A percentile compares a stretch with the other conserved stretches of the same genome.
These are phyloP conservation scores for Drosophila arizonae DNA, from an alignment of 1,140 invertebrate genomes.

Conservation along the genomic window DNA sequence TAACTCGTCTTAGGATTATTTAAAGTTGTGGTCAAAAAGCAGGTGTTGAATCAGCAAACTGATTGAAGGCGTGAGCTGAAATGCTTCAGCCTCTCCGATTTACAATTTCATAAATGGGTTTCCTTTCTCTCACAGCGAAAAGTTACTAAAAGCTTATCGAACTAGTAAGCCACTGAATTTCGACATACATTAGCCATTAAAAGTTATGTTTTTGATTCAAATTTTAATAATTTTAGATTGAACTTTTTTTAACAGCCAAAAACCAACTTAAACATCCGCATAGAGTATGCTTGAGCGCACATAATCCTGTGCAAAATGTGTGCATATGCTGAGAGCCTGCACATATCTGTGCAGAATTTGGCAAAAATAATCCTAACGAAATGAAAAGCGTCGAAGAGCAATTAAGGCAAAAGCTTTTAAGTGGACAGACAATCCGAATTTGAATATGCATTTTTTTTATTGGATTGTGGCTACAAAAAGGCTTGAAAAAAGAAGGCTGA, in stretches of 20 bases:
- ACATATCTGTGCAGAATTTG: conserved; percentile 5
- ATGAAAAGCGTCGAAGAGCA: conserved; percentile 37
- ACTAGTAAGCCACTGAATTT: neutral
- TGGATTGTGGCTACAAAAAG: conserved; percentile 15
- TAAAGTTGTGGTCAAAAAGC: neutral
- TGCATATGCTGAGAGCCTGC: conserved; percentile 1
- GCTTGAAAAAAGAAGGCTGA: neutral
- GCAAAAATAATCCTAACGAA: conserved; percentile 22
- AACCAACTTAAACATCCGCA: neutral
- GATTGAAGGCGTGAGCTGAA: neutral
- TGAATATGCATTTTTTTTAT: conserved; percentile 63
- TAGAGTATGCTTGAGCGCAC: neutral
- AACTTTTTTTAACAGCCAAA: neutral
- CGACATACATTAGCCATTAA: neutral
- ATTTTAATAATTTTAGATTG: neutral
- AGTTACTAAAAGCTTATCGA: too few species aligned
- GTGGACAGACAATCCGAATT: conserved; percentile 53
- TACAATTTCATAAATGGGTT: too few species aligned
- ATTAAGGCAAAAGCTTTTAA: conserved; percentile 74
- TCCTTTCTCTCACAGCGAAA: too few species aligned
- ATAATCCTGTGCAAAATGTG: conserved; percentile 23
- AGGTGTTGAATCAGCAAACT: neutral
- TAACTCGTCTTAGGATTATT: neutral
- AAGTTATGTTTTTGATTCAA: neutral
- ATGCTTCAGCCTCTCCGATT: neutral